Evolutionary conservation across 2,113 vertebrate genomes (phyloP).

Genomic region (Orycteropus afer): DNA sequence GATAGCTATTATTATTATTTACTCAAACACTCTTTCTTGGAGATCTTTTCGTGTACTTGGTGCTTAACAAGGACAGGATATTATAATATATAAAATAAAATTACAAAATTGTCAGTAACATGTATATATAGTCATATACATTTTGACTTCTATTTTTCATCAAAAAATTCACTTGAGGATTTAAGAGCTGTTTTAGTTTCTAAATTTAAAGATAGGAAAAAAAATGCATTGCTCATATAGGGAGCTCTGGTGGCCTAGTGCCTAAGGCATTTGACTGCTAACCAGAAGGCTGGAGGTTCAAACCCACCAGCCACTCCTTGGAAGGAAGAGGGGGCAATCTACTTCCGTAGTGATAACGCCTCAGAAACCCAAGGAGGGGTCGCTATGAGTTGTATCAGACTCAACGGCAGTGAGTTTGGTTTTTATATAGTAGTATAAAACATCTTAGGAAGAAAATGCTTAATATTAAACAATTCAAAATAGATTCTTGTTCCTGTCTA

Average conservation of each 20-base stretch:
- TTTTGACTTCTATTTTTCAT: neutral
- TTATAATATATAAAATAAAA: neutral
- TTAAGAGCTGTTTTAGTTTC: constrained; percentile 7
- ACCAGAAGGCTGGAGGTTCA: no score
- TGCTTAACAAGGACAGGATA: neutral
- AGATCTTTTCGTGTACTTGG: neutral
- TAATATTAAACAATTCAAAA: constrained; percentile 10
- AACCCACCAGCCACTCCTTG: no score
- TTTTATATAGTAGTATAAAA: neutral
- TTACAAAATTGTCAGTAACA: constrained; percentile 7
- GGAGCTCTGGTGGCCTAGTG: no score
- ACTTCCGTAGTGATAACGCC: no score
- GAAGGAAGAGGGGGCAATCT: no score
- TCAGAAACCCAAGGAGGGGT: no score
- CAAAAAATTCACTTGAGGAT: neutral
- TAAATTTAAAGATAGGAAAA: constrained; percentile 1
- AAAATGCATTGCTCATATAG: neutral
- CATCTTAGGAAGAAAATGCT: neutral
- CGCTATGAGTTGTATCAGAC: no score
- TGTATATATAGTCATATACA: neutral
- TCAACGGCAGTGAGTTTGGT: no score
- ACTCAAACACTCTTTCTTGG: neutral
- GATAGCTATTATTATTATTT: neutral
- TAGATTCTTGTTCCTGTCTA: neutral
- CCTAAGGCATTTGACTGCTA: no score